Percentiles rank a stretch among this genome's conserved stretches.
Conservation (phyloP, 2,113 vertebrate species). For the Cygnus atratus region DNA sequence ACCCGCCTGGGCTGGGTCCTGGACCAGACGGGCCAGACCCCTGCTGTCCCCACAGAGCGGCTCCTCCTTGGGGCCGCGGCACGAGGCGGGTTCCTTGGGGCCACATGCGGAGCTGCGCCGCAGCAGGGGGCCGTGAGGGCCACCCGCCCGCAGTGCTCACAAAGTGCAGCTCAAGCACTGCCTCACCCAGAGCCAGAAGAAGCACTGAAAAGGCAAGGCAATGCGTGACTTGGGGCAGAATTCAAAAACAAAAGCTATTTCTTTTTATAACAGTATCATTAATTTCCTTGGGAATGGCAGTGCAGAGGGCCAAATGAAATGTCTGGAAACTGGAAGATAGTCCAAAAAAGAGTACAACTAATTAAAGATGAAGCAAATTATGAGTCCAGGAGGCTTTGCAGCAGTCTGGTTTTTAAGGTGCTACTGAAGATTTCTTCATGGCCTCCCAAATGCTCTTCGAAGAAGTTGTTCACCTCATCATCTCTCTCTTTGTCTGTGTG, state of each 20-base stretch:
- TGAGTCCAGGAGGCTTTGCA: neutral
- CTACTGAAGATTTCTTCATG: neutral
- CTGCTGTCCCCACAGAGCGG: too few species aligned
- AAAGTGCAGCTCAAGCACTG: too few species aligned
- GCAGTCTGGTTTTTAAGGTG: neutral
- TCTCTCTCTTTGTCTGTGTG: neutral
- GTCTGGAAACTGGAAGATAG: too few species aligned
- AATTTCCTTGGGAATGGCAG: neutral
- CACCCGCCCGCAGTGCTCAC: too few species aligned
- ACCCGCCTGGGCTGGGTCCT: neutral
- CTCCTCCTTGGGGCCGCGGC: neutral
- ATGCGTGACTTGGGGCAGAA: neutral
- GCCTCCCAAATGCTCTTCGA: neutral
- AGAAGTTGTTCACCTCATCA: rapidly evolving
- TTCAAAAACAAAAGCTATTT: neutral
- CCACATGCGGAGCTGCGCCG: too few species aligned
- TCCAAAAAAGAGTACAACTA: neutral
- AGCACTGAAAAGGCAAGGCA: neutral
- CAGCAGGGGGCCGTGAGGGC: too few species aligned
- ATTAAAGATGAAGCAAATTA: neutral
- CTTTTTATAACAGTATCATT: neutral
- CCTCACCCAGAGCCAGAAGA: neutral
- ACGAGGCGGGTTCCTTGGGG: too few species aligned
- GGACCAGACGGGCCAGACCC: neutral
- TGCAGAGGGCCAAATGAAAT: neutral